Conservation (phyloP, 2,797 vertebrate genomes). For the Ispidina lecontei region DNA sequence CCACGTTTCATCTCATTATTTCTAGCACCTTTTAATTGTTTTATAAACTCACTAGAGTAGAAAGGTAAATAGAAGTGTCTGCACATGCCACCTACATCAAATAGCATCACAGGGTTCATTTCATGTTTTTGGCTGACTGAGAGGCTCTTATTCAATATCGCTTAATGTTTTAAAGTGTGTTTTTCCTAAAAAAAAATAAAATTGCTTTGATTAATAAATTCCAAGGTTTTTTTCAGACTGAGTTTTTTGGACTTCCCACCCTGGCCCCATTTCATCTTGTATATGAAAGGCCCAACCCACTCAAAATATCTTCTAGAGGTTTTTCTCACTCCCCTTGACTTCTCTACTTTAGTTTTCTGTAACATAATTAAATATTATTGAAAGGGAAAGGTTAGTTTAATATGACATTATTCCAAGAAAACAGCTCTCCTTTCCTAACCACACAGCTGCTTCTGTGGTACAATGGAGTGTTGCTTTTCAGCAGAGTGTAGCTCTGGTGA, state of each 20-base stretch:
- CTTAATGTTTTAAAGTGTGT: not conserved
- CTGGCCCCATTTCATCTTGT: not conserved
- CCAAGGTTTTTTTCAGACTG: not conserved
- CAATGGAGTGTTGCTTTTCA: no score
- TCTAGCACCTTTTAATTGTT: conserved; percentile 41
- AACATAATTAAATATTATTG: no score
- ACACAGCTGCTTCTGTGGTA: no score
- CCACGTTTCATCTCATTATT: conserved; percentile 16
- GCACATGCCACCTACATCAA: conserved; percentile 14
- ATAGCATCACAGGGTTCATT: conserved; percentile 31
- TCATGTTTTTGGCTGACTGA: conserved; percentile 19
- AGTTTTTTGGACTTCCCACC: not conserved
- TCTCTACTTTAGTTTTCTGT: not conserved
- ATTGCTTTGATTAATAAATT: conserved; percentile 4
- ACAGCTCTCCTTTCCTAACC: no score
- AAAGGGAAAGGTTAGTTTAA: no score
- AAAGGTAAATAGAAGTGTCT: conserved; percentile 40
- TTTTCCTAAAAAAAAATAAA: not conserved
- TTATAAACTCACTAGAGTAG: conserved; percentile 17
- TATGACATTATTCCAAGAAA: no score
- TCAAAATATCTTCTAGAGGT: not conserved
- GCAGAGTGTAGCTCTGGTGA: no score
- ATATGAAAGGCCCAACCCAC: not conserved
- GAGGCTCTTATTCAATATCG: not conserved
- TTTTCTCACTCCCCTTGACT: not conserved